phyloP scores from a whole-genome alignment of 2,888 invertebrate genomes.

The Scrobipalpa costella region DNA sequence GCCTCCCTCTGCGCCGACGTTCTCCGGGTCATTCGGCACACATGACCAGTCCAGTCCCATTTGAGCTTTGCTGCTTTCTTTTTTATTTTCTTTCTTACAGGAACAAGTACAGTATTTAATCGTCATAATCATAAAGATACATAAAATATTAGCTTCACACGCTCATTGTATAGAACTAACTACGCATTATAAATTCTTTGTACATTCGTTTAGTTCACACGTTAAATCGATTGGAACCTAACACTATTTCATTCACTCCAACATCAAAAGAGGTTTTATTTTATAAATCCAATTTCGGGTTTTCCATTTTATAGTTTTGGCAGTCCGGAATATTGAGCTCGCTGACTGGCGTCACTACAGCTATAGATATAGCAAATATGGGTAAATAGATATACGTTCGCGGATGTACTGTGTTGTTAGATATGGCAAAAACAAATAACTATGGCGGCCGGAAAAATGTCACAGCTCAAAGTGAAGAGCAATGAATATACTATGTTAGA shows the following conservation, averaged over 20 bases:
- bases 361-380: too few species aligned
- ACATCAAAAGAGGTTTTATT: constrained; percentile 5
- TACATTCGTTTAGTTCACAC: not conserved
- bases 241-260: constrained; percentile 1
- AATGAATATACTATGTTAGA: constrained; percentile 23
- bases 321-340: not conserved
- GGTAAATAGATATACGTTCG: not conserved
- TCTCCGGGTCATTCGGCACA: too few species aligned
- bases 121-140: too few species aligned
- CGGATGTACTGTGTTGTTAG: constrained; percentile 3
- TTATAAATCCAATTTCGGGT: constrained; percentile 10
- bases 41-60: too few species aligned
- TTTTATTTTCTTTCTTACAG: too few species aligned
- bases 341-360: not conserved
- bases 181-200: too few species aligned
- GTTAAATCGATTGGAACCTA: not conserved
- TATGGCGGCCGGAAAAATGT: constrained; percentile 21
- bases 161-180: too few species aligned
- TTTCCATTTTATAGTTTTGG: constrained; percentile 7
- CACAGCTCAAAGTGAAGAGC: constrained; percentile 25
- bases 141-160: too few species aligned
- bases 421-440: constrained; percentile 13
- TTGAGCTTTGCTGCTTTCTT: too few species aligned
- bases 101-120: too few species aligned
- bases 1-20: too few species aligned